Conservation (phyloP, 2,797 vertebrate genomes). For the Bradypus variegatus region DNA sequence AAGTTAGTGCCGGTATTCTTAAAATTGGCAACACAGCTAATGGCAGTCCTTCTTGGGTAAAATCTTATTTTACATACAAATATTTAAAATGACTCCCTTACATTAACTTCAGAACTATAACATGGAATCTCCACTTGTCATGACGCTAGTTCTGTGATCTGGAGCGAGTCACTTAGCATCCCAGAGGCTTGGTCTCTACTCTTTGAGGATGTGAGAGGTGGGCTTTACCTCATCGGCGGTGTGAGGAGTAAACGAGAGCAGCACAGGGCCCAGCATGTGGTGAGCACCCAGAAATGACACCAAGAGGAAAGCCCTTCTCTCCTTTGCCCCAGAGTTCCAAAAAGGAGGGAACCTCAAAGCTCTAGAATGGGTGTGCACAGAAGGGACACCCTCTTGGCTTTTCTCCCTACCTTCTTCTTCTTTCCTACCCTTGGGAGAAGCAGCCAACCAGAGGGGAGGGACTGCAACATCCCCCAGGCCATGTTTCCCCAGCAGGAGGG, state of each 20-base stretch:
- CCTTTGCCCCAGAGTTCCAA: neutral
- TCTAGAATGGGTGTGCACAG: neutral
- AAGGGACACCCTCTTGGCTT: neutral
- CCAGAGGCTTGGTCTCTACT: neutral
- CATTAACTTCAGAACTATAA: neutral
- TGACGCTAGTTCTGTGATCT: neutral
- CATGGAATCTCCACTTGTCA: too few relatives aligned
- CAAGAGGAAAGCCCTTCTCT: neutral
- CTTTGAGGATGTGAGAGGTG: fast-evolving
- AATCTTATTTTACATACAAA: neutral
- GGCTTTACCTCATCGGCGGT: neutral
- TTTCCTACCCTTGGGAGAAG: neutral
- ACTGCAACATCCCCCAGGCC: neutral
- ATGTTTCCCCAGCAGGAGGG: too few relatives aligned
- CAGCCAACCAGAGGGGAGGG: neutral
- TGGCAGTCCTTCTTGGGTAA: neutral
- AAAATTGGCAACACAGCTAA: neutral
- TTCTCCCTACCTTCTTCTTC: neutral
- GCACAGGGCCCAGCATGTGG: neutral
- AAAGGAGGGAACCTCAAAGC: neutral
- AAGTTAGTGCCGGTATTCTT: neutral
- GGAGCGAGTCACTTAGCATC: neutral
- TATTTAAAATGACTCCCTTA: neutral
- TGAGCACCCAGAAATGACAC: neutral
- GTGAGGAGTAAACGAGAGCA: neutral